Percentiles rank a stretch among this genome's conserved stretches.
phyloP scores from a whole-genome alignment of 2,113 vertebrate species.

The Tursiops truncatus region DNA sequence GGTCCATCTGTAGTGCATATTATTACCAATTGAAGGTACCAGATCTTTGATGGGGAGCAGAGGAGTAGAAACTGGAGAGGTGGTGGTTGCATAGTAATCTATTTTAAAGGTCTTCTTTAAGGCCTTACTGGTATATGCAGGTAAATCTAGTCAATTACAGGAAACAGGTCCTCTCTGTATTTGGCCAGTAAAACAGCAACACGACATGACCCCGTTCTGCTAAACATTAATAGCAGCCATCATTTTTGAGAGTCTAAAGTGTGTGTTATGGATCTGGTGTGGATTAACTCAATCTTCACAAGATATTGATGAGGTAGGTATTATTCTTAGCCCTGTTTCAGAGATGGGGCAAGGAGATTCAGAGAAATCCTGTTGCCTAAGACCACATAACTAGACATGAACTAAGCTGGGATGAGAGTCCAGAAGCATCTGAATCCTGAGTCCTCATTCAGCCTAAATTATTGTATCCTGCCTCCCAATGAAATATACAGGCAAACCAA shows the following conservation, averaged over 20 bases:
- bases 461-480: neutral
- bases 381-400: neutral
- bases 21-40: neutral
- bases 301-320: neutral
- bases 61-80: neutral
- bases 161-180: neutral
- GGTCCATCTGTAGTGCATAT: constrained; percentile 4
- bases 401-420: neutral
- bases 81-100: neutral
- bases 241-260: neutral
- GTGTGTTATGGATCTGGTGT: neutral
- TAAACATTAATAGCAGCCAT: neutral
- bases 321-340: neutral
- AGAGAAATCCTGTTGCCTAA: neutral
- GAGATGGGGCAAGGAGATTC: neutral
- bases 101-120: neutral
- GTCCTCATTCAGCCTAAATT: neutral
- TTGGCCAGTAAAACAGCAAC: neutral
- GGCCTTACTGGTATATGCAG: neutral
- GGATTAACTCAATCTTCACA: neutral
- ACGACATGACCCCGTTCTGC: neutral
- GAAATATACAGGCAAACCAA: neutral
- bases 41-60: neutral
- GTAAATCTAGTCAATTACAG: neutral
- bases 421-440: neutral